A percentile compares a stretch with the other conserved stretches of the same genome.
phyloP scores from a whole-genome alignment of 2,888 invertebrate species.

The Nomada goodeniana region DNA sequence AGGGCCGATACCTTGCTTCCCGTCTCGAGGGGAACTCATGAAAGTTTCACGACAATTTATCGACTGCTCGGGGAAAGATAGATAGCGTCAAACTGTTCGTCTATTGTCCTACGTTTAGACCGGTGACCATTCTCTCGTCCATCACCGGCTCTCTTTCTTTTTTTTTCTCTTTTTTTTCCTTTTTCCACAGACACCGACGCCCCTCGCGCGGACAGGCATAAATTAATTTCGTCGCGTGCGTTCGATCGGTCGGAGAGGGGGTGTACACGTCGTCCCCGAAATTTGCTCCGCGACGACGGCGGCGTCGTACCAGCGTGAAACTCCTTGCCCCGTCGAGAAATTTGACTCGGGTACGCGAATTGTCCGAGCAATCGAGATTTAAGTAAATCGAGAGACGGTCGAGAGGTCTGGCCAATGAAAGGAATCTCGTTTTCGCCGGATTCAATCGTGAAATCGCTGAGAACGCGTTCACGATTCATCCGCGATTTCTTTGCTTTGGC shows the following conservation, averaged over 20 bases:
- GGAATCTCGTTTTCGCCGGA: conserved; percentile 20
- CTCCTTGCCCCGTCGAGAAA: background rate
- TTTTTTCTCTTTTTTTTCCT: background rate
- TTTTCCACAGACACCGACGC: conserved; percentile 4
- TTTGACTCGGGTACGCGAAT: background rate
- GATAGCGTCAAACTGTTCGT: background rate
- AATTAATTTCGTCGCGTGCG: conserved; percentile 60
- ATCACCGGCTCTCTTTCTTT: conserved; percentile 15
- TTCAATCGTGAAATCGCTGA: conserved; percentile 26
- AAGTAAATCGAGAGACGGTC: background rate
- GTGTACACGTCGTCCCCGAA: conserved; percentile 48
- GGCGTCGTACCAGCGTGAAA: too few relatives aligned
- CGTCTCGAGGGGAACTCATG: background rate
- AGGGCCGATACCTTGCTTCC: background rate
- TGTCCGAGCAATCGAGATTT: background rate
- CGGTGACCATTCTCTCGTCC: conserved; percentile 15
- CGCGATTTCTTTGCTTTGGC: conserved; percentile 17
- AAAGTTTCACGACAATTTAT: conserved; percentile 8
- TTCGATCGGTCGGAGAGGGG: conserved; percentile 38
- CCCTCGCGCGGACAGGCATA: conserved; percentile 35
- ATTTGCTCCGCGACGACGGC: conserved; percentile 28
- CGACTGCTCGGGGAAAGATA: background rate
- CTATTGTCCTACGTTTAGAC: conserved; percentile 3
- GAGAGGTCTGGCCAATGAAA: conserved; percentile 1
- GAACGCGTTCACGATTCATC: conserved; percentile 15